phyloP scores from a whole-genome alignment of 2,888 invertebrate species.

The Trachelus stipa region DNA sequence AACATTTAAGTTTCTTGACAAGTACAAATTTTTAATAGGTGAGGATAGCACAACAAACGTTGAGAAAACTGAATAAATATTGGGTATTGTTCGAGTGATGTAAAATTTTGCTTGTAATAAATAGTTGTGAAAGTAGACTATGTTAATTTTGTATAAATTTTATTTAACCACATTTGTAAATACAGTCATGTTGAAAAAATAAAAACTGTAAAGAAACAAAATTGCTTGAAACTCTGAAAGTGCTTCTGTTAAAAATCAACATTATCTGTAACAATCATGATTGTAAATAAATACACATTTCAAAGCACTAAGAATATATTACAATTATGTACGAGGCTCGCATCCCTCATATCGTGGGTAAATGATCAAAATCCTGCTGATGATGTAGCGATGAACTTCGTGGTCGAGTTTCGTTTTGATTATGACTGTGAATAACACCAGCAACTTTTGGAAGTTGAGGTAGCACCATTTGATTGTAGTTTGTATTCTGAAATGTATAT shows the following conservation, averaged over 20 bases:
- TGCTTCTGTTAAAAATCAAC: not conserved
- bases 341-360: constrained; percentile 80
- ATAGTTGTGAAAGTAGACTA: not conserved
- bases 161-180: not conserved
- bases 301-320: constrained; percentile 16
- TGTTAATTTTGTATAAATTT: not conserved
- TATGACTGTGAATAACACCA: constrained; percentile 66
- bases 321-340: constrained; percentile 39
- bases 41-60: not conserved
- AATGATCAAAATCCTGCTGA: constrained; percentile 72
- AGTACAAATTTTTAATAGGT: not conserved
- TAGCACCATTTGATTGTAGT: constrained; percentile 72
- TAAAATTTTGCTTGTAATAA: not conserved
- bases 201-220: not conserved
- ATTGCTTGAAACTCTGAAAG: not conserved
- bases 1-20: not conserved
- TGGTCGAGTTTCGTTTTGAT: constrained; percentile 60
- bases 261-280: constrained; percentile 36
- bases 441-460: constrained; percentile 76
- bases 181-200: not conserved
- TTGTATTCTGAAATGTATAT: constrained; percentile 65
- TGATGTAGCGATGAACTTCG: constrained; percentile 65
- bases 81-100: not conserved
- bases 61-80: not conserved
- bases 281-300: constrained; percentile 27